Evolutionary conservation across 2,888 invertebrate species (phyloP), one percentile per base, ranked within the genome.

Genomic region (Thyatira batis): DNA sequence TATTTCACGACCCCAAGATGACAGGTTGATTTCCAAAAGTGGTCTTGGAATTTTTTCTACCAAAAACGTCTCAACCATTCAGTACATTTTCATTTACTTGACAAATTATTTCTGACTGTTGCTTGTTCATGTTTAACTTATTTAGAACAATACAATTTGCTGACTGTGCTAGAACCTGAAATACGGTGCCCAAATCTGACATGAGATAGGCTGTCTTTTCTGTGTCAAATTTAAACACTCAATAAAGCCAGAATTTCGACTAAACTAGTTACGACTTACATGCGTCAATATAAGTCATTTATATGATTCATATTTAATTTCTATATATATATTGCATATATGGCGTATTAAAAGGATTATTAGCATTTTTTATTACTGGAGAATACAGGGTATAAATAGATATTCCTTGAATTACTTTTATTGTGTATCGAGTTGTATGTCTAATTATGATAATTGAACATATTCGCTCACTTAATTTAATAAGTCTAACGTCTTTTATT

Each of bases 141-240:
- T 48, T 13, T 8, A 17, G 10, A 48, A 21, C 27, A 13, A 48
- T 33, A 48, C 46, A 13, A 27, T 28, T 25, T 48, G 48, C 48
- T 48, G 45, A 45, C 13, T n/a, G 1, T 39, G 39, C 17, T 17
- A 39, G 13, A 39, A 39, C 13, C 39, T 17, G 39, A 8, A 39
- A 39, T 33, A 39, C 11, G 17, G 39, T 21, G 50, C 57, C 55
- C 49, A 75, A 84, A 84, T 80, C 76, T 79, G 83, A 80, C 82
- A 76, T 57, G 67, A 66, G 81, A 84, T 73, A 71, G 77, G 75
- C 80, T 79, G 85, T 84, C 85, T 76, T 77, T 86, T 81, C 60
- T 67, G 60, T 76, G 85, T 86, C 88, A 84, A 82, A 85, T 86
- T 84, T 77, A 66, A 71, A 69, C 70, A 67, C 60, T 71, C 76